phyloP scores from a whole-genome alignment of 2,113 vertebrate genomes.

The Rana temporaria region DNA sequence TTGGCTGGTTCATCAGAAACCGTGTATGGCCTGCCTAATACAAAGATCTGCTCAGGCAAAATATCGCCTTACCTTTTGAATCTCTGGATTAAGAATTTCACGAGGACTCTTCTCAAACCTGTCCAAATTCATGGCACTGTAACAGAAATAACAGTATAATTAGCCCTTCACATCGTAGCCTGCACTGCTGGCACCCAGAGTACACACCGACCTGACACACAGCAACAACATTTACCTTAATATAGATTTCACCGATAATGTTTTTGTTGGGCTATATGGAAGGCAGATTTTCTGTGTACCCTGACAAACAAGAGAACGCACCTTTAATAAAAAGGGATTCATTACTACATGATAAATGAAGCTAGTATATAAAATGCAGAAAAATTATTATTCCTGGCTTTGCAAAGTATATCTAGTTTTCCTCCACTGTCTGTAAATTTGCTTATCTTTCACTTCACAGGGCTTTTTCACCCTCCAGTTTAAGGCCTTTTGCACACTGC shows the following conservation, averaged over 20 bases:
- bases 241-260: constrained; percentile 98
- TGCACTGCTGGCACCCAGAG: background rate
- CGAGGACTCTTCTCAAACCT: constrained; percentile 95
- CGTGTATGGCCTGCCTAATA: no score
- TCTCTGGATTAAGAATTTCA: constrained; percentile 95
- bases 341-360: no score
- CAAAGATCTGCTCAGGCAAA: no score
- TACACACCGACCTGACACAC: background rate
- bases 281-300: constrained; percentile 98
- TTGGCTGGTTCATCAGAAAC: no score
- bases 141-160: constrained; percentile 43
- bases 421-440: no score
- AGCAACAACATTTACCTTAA: constrained; percentile 83
- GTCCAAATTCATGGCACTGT: constrained; percentile 97
- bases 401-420: no score
- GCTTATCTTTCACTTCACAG: no score
- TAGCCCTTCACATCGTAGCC: background rate
- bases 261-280: constrained; percentile 97
- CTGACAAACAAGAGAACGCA: constrained; percentile 69
- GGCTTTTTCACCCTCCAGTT: no score
- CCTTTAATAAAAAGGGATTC: no score
- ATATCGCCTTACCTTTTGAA: constrained; percentile 87
- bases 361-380: no score
- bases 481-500: no score
- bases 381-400: no score